phyloP scores from a whole-genome alignment of 2,113 vertebrate species.

The Ictalurus furcatus region DNA sequence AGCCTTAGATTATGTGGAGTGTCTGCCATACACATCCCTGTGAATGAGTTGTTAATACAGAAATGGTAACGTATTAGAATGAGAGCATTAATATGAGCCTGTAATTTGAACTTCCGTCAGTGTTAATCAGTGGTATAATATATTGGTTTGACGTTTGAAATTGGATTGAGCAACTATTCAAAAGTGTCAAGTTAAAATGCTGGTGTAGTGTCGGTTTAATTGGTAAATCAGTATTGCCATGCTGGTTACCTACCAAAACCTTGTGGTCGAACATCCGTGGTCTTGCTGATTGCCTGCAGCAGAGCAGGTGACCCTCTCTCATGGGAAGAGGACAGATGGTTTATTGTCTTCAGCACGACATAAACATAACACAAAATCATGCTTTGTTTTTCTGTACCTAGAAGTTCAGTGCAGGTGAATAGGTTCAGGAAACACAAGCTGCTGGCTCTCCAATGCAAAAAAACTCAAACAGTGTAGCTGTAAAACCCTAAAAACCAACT shows the following conservation, averaged over 20 bases:
- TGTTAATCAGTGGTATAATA: background rate
- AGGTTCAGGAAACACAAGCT: background rate
- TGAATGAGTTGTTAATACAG: background rate
- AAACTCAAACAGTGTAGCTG: background rate
- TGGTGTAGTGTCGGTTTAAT: background rate
- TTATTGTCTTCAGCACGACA: background rate
- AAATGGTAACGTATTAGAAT: background rate
- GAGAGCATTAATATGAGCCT: background rate
- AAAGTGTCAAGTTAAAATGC: background rate
- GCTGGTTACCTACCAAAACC: background rate
- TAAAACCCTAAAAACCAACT: background rate
- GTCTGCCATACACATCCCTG: background rate
- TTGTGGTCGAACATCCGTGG: background rate
- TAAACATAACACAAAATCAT: background rate
- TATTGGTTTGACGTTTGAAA: background rate
- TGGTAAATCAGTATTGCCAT: background rate
- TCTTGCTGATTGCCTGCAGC: background rate
- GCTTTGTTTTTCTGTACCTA: background rate
- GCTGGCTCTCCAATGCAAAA: background rate
- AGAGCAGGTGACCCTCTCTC: background rate
- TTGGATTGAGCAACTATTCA: background rate
- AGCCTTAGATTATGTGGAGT: background rate
- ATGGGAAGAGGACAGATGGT: background rate
- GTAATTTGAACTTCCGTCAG: background rate
- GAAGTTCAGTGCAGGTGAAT: background rate